Evolutionary conservation across 2,888 invertebrate genomes (phyloP), one percentile per base, ranked within the genome.

Genomic region (Taenaris catops): DNA sequence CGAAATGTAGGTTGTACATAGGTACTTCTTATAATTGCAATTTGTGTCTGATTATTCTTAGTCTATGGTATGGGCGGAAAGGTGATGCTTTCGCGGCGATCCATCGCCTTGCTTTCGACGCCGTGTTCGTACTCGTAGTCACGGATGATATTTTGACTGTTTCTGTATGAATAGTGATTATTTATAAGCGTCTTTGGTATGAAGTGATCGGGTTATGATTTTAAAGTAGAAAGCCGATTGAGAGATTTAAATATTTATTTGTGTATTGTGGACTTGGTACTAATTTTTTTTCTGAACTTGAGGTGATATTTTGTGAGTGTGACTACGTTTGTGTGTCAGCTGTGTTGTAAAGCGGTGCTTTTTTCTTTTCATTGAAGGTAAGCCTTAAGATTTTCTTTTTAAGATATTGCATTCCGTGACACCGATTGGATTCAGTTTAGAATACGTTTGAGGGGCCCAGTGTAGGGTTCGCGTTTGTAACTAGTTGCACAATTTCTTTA

Each of bases 121-220:
- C 76, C 76, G 80, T 72, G 76, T 65, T 71, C 79, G 83, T 83
- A 78, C 79, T 81, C 72, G 73, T 57, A 74, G 65, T 72, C 73
- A 71, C 79, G 68, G 71, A 75, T 78, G 73, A 69, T 75, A 70
- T 58, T 68, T 55, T 49, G 63, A 58, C 51, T 58, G 64, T 65
- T 64, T 68, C 44, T 72, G 63, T 63, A 71, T 75, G 72, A 78
- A 68, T 64, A 68, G 63, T 62, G 66, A 68, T 63, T 68, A 65
- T 63, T 63, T 64, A 51, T 65, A 56, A 63, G 52, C 53, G 54
- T 46, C 44, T 47, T 48, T 43, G 34, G 46, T 56, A 53, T 54
- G 45, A 56, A 63, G 70, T 69, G 71, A 43, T 49, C 50, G 55
- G 56, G 63, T 68, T 68, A 71, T 73, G 73, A 62, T 65, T 65